Percentiles rank a stretch among this genome's conserved stretches.
phyloP scores from a whole-genome alignment of 2,888 invertebrate species.

The Drosophila anomalata region DNA sequence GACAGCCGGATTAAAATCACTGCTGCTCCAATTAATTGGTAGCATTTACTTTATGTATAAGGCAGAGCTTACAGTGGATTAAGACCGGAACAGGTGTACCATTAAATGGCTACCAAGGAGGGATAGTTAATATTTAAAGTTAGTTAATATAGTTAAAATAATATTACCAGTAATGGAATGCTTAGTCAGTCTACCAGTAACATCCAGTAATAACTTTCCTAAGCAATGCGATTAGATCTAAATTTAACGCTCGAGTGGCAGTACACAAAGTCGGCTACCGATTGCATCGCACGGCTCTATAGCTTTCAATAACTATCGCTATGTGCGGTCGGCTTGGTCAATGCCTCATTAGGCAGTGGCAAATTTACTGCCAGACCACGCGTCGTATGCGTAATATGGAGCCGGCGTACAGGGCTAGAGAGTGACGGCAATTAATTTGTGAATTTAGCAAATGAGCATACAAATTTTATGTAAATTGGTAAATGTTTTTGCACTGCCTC shows the following conservation, averaged over 20 bases:
- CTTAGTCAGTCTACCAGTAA: background rate
- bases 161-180: too few relatives aligned
- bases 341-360: slow-evolving; percentile 56
- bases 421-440: slow-evolving; percentile 70
- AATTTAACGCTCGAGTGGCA: slow-evolving; percentile 7
- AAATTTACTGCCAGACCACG: slow-evolving; percentile 47
- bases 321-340: slow-evolving; percentile 49
- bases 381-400: slow-evolving; percentile 24
- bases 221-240: background rate
- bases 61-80: slow-evolving; percentile 19
- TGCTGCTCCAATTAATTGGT: slow-evolving; percentile 36
- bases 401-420: slow-evolving; percentile 2
- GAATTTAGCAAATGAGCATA: slow-evolving; percentile 73
- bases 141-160: too few relatives aligned
- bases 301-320: slow-evolving; percentile 51
- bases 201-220: background rate
- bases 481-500: slow-evolving; percentile 49
- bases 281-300: slow-evolving; percentile 8
- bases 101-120: background rate
- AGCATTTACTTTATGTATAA: slow-evolving; percentile 25
- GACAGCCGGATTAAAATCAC: slow-evolving; percentile 55
- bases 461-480: slow-evolving; percentile 69
- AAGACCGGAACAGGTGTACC: background rate
- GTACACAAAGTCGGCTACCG: slow-evolving; percentile 12
- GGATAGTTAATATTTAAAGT: background rate